Evolutionary conservation across 2,888 invertebrate genomes (phyloP).

Genomic region (Hoplodrina ambigua): DNA sequence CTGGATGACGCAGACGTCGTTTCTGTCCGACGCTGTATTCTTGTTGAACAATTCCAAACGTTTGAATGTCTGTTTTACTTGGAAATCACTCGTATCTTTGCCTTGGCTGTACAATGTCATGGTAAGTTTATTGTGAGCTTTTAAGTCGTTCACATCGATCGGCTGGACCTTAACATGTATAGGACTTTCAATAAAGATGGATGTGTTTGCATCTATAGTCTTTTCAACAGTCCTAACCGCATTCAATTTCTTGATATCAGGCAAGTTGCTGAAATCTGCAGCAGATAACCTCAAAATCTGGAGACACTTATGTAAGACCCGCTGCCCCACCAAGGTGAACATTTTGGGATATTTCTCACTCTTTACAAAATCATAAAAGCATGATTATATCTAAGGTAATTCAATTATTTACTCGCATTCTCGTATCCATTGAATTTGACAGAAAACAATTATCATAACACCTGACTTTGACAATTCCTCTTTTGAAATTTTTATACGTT

Average conservation of each 20-base stretch:
- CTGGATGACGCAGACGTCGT: conserved; percentile 86
- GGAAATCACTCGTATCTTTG: conserved; percentile 84
- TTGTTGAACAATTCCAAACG: conserved; percentile 86
- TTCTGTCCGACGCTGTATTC: conserved; percentile 80
- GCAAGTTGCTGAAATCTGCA: conserved; percentile 82
- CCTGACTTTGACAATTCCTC: conserved; percentile 79
- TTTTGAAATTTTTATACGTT: conserved; percentile 63
- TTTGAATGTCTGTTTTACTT: conserved; percentile 87
- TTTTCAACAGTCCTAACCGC: conserved; percentile 87
- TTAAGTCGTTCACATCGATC: conserved; percentile 85
- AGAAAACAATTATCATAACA: conserved; percentile 65
- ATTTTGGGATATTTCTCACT: conserved; percentile 70
- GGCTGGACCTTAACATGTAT: conserved; percentile 88
- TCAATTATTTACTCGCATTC: conserved; percentile 70
- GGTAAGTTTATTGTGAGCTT: conserved; percentile 84
- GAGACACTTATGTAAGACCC: conserved; percentile 85
- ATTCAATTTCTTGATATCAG: conserved; percentile 85
- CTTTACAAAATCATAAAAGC: conserved; percentile 64
- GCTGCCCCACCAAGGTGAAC: conserved; percentile 81
- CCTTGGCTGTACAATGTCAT: conserved; percentile 87
- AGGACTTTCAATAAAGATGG: conserved; percentile 88
- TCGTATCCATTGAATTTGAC: conserved; percentile 68
- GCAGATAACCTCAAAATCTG: conserved; percentile 89
- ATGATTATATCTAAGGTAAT: conserved; percentile 70
- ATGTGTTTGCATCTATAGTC: conserved; percentile 85